Evolutionary conservation across 2,888 invertebrate species (phyloP).

Genomic region (Pachliopta kotzebuea): DNA sequence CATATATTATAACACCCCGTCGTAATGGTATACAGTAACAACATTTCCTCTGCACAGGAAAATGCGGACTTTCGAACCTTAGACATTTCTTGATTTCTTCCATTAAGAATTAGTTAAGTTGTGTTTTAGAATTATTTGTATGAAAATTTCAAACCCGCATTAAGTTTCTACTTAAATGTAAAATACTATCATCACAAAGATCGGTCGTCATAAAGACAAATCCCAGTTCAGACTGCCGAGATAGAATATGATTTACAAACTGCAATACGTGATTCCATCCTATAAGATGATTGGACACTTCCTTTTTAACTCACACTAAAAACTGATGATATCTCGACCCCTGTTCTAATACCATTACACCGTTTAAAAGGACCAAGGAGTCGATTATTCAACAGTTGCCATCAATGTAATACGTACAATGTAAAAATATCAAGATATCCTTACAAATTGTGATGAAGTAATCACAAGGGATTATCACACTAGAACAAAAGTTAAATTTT

Average conservation of each 20-base stretch:
- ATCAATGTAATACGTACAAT: background rate
- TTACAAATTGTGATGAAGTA: too few species aligned
- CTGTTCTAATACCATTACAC: slow-evolving; percentile 6
- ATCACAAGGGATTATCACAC: too few species aligned
- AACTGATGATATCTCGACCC: slow-evolving; percentile 20
- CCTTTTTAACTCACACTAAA: background rate
- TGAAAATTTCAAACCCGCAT: too few species aligned
- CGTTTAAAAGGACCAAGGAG: background rate
- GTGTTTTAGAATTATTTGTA: too few species aligned
- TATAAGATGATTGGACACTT: slow-evolving; percentile 13
- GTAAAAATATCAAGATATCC: too few species aligned
- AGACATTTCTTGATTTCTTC: slow-evolving; percentile 30
- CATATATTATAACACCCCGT: slow-evolving; percentile 36
- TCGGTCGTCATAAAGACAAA: slow-evolving; percentile 3
- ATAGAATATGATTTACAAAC: slow-evolving; percentile 1
- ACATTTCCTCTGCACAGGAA: slow-evolving; percentile 37
- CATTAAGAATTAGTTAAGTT: too few species aligned
- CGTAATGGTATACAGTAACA: slow-evolving; percentile 41
- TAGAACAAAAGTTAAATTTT: too few species aligned
- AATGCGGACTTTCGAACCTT: slow-evolving; percentile 27
- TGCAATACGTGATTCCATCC: background rate
- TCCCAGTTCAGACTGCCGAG: slow-evolving; percentile 21
- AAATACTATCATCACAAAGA: background rate
- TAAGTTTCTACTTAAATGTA: too few species aligned
- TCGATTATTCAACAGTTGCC: background rate